phyloP scores from a whole-genome alignment of 30 jellyfish, hydroid and myxozoan species.

The Mastigias papua region DNA sequence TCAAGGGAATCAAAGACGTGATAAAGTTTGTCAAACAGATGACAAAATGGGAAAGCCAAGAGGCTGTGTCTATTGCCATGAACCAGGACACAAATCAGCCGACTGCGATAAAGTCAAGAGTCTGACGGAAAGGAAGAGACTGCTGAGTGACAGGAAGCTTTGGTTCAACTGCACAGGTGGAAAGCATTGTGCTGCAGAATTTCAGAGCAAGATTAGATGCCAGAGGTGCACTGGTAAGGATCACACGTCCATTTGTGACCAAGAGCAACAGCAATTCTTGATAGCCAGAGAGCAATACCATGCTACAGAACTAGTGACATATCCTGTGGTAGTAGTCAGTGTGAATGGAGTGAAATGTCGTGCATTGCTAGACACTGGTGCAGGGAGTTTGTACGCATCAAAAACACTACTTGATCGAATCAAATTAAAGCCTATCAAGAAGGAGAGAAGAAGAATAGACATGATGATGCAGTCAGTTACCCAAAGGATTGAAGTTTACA shows the following conservation, averaged over 20 bases:
- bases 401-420: no score
- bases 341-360: slow-evolving; percentile 70
- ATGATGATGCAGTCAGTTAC: no score
- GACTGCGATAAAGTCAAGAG: slow-evolving; percentile 39
- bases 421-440: slow-evolving; percentile 39
- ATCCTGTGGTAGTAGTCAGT: slow-evolving; percentile 67
- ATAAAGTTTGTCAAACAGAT: slow-evolving; percentile 4
- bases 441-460: slow-evolving; percentile 42
- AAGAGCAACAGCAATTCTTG: slow-evolving; percentile 11
- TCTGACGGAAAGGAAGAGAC: slow-evolving; percentile 47
- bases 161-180: slow-evolving; percentile 75
- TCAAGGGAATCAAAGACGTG: slow-evolving; percentile 13
- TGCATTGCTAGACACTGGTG: no score
- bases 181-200: slow-evolving; percentile 66
- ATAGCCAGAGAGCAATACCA: slow-evolving; percentile 32
- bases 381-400: no score
- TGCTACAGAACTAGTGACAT: slow-evolving; percentile 27
- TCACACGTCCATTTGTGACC: slow-evolving; percentile 77
- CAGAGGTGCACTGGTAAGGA: slow-evolving; percentile 56
- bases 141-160: slow-evolving; percentile 21
- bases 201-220: slow-evolving; percentile 54
- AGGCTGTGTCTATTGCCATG: slow-evolving; percentile 55
- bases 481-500: no score
- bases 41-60: slow-evolving; percentile 20
- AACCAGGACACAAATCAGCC: slow-evolving; percentile 24